Base-by-base conservation (phyloP, 1,140 invertebrate genomes). In the Scaptomyza hsui region DNA sequence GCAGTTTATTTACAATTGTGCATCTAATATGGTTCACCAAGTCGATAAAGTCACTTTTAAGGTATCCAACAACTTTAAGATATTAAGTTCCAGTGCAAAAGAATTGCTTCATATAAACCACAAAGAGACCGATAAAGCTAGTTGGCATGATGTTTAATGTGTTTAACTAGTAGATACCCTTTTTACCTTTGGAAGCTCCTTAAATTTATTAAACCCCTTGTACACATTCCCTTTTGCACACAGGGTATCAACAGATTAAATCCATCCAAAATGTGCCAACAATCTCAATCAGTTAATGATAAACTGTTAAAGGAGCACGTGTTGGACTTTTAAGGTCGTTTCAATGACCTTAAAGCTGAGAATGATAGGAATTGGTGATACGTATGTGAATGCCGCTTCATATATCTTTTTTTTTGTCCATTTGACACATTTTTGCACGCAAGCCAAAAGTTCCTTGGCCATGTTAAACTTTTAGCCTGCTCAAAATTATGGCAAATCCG, bases 371-470 rank as follows among this genome's bases (percentile, higher is more conserved):
- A 10, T 0, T 32, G 26, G 4, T 7, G 2, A 3, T 0, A 61
- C 57, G 49, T 45, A 37, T 60, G 45, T 42, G 29, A 19, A 47
- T 55, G 21, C n/a, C 24, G 35, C 3, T 3, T 29, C 12, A 24
- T 21, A 19, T 39, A 49, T 49, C 16, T 41, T 21, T 21, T 21
- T 21, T 21, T 21, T 12, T 47, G 65, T 32, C 45, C 15, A 29
- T 61, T 52, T 69, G 45, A 70, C 60, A 70, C 60, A 71, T 57
- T 57, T 71, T 71, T 49, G 61, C 69, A 67, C 62, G 69, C 69
- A 7, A 65, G 29, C 12, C n/a, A 51, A 7, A 24, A n/a, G 5
- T 4, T 57, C 52, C 15, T 45, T 21, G n/a, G 32, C 2, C 49
- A 9, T 49, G 18, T 26, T 16, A 10, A 26, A 15, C 26, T 41